These are phyloP conservation scores for Eupithecia subumbrata DNA, from an alignment of 2,888 invertebrate species.

Conservation along the genomic window DNA sequence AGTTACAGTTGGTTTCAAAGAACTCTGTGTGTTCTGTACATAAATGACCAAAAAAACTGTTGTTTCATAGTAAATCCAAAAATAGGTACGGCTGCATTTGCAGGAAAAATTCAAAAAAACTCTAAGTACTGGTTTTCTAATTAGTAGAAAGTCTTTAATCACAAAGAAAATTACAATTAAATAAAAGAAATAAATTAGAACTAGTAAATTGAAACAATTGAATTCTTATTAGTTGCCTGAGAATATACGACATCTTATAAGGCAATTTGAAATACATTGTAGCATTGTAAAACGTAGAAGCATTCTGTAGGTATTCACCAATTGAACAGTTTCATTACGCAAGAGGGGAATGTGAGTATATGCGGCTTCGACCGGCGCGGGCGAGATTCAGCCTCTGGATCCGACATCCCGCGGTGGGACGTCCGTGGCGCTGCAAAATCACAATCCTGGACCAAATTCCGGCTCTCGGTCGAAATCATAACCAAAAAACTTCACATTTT, in stretches of 20 bases:
- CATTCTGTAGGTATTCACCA: slow-evolving; percentile 47
- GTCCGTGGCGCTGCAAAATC: slow-evolving; percentile 42
- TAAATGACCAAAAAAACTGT: not conserved
- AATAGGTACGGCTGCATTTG: not conserved
- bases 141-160: too few relatives aligned
- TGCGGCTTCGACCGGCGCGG: slow-evolving; percentile 72
- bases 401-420: slow-evolving; percentile 72
- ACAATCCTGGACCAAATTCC: slow-evolving; percentile 41
- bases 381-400: slow-evolving; percentile 76
- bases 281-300: slow-evolving; percentile 25
- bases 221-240: not conserved
- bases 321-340: slow-evolving; percentile 73
- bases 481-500: slow-evolving; percentile 51
- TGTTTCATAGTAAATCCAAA: not conserved
- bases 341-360: slow-evolving; percentile 75
- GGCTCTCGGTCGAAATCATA: slow-evolving; percentile 49
- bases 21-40: not conserved
- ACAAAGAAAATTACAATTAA: too few relatives aligned
- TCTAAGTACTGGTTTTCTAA: too few relatives aligned
- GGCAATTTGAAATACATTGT: not conserved
- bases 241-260: not conserved
- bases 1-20: not conserved
- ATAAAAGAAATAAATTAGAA: too few relatives aligned
- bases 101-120: not conserved
- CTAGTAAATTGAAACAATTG: too few relatives aligned